Base-by-base conservation (phyloP, 2,113 vertebrate species). In the Ceyx melanurus region DNA sequence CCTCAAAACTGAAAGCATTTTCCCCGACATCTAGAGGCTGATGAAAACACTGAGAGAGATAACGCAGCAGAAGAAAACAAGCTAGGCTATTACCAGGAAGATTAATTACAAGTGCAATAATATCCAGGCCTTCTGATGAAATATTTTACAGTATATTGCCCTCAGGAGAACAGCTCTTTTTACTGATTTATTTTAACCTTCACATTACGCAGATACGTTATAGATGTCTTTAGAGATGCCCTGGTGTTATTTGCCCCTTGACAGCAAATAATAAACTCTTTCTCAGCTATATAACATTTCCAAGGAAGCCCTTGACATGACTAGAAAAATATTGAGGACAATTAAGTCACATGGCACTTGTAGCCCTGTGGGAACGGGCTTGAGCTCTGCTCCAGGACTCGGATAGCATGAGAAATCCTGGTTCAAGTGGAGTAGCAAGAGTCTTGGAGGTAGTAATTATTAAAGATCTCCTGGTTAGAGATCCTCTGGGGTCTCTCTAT, bases 111-210 rank as follows among this genome's bases (percentile, higher is more conserved):
- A 92, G 86, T 20, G 15, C 90, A 97, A 90, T 82, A 80, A 93
- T 92, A 94, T 92, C 85, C 91, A 94, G 92, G 71, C 90, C 82
- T 94, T 93, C 84, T 86, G 97, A 96, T 94, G 95, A 96, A 96
- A 95, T 97, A 94, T 95, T 95, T 95, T 82, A 83, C 82, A 92
- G 89, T 57, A 23, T 90, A 96, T 91, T 90, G 80, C 73, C 74
- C 95, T 86, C 97, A 81, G 82, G 95, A 91, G 97, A 90, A 77
- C 19, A 37, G 33, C 56, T 93, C 76, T 75, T 95, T 95, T 95
- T 92, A 67, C 82, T 95, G 93, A 96, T 97, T 96, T 97, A 96
- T 96, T 93, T 96, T 84, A 96, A 95, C 88, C 89, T 93, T 84
- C 80, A 83, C 88, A 86, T 96, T 89, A 72, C 5, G 10, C 89